These are phyloP conservation scores for Crenuchus spilurus DNA, from an alignment of 2,797 vertebrate species.

Conservation along the genomic window DNA sequence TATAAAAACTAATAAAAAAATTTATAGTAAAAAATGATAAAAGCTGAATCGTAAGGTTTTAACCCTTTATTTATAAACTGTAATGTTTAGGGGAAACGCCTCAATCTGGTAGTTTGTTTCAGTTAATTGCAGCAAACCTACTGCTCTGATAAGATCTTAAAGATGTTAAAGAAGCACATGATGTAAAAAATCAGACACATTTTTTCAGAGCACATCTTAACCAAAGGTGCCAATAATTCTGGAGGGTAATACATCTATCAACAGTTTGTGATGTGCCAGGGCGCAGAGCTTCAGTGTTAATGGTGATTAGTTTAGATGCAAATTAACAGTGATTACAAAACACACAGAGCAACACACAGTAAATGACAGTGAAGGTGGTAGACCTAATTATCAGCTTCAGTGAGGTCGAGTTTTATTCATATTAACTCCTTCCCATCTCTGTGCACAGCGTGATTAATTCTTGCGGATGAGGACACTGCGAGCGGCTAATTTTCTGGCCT, in stretches of 20 bases:
- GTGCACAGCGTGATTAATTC: slow-evolving; percentile 9
- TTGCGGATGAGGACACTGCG: not conserved
- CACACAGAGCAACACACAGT: not conserved
- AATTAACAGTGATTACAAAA: not conserved
- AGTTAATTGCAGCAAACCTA: no score
- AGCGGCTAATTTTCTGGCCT: slow-evolving; percentile 4
- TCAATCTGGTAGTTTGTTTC: no score
- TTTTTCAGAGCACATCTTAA: not conserved
- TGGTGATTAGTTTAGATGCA: not conserved
- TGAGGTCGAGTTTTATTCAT: slow-evolving; percentile 3
- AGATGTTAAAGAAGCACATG: no score
- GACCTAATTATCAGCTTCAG: not conserved
- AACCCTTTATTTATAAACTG: no score
- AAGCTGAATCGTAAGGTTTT: no score
- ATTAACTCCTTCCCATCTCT: not conserved
- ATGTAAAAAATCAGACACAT: no score
- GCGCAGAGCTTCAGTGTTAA: not conserved
- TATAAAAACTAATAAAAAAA: no score
- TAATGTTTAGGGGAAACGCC: no score
- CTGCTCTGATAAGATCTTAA: no score
- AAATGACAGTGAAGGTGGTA: not conserved
- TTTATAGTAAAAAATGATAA: no score
- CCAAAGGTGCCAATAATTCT: not conserved
- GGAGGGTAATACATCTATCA: not conserved
- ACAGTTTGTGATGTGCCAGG: not conserved